Conservation (phyloP, 2,888 invertebrate genomes). For the Microctonus aethiopoides region DNA sequence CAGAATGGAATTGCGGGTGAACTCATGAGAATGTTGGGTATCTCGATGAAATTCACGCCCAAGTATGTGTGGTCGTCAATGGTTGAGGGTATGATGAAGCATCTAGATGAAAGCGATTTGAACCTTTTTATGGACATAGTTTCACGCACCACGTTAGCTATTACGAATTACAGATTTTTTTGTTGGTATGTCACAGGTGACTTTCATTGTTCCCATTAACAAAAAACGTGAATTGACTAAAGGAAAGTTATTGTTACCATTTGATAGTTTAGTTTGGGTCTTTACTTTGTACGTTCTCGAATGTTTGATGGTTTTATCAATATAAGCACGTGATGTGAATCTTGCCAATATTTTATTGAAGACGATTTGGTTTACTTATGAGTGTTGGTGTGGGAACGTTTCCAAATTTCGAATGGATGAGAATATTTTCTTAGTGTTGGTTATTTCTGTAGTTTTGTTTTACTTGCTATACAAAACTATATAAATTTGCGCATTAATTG, state of each 20-base stretch:
- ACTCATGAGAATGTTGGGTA: slow-evolving; percentile 36
- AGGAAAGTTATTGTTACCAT: slow-evolving; percentile 32
- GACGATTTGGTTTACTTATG: slow-evolving; percentile 35
- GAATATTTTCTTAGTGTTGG: slow-evolving; percentile 39
- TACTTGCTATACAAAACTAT: slow-evolving; percentile 37
- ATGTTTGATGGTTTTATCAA: slow-evolving; percentile 25
- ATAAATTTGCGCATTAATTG: slow-evolving; percentile 31
- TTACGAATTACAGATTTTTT: slow-evolving; percentile 34
- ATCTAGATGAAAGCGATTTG: slow-evolving; percentile 15
- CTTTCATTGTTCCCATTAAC: slow-evolving; percentile 26
- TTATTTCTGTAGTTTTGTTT: too few species aligned
- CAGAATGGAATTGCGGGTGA: slow-evolving; percentile 40
- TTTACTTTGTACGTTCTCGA: slow-evolving; percentile 21
- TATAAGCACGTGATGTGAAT: slow-evolving; percentile 20
- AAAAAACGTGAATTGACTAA: slow-evolving; percentile 22
- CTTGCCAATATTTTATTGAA: slow-evolving; percentile 35
- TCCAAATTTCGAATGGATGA: slow-evolving; percentile 30
- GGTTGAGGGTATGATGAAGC: not conserved
- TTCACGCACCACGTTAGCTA: slow-evolving; percentile 32
- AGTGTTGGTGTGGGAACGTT: slow-evolving; percentile 36
- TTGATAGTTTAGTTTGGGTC: slow-evolving; percentile 35
- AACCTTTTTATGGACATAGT: slow-evolving; percentile 40
- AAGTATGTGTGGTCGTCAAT: slow-evolving; percentile 38
- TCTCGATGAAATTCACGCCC: slow-evolving; percentile 42
- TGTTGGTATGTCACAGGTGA: slow-evolving; percentile 17